Base-by-base conservation (phyloP, 2,888 invertebrate species). In the Lasioglossum marginatum region DNA sequence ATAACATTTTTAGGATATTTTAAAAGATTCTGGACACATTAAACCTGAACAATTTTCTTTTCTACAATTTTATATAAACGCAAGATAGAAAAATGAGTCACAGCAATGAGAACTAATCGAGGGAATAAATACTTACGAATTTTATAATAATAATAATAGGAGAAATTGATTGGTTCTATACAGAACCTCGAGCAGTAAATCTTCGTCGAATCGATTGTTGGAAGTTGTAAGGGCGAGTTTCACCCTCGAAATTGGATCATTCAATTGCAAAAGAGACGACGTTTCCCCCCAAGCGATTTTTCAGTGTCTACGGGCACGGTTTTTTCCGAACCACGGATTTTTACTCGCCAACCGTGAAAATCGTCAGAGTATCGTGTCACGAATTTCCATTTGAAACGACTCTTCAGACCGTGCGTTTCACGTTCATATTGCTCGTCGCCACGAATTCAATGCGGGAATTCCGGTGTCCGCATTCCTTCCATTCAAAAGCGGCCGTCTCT, bases 191-290 rank as follows among this genome's bases (percentile, higher is more conserved):
- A 75, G 81, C 73, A 87, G 77, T 90, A 87, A 86, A 90, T 91
- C 89, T 89, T 89, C 79, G 71, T 89, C 77, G 85, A 70, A 79
- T 57, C 85, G 74, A 88, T 89, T 89, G 90, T 88, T 82, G 48
- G 74, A 70, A 16, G 72, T 43, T 45, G 14, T 14, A 52, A 63
- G 63, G 27, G 40, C 75, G 85, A 68, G 71, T 48, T 81, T 70
- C 48, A 68, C 76, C 80, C 75, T 45, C 82, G 85, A 91, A 92
- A 92, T 92, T 92, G 87, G 90, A 85, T 89, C 86, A 92, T 92
- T 92, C 92, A 93, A 81, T 92, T 93, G 92, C 92, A 93, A 92
- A 92, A 85, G 81, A 93, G 91, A 68, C 52, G 57, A n/a, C 45
- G 48, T 66, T 63, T 40, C 16, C 66, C 68, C 43, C 71, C 45